Evolutionary conservation across 2,797 vertebrate species (phyloP).

Genomic region (Poecile montanus): DNA sequence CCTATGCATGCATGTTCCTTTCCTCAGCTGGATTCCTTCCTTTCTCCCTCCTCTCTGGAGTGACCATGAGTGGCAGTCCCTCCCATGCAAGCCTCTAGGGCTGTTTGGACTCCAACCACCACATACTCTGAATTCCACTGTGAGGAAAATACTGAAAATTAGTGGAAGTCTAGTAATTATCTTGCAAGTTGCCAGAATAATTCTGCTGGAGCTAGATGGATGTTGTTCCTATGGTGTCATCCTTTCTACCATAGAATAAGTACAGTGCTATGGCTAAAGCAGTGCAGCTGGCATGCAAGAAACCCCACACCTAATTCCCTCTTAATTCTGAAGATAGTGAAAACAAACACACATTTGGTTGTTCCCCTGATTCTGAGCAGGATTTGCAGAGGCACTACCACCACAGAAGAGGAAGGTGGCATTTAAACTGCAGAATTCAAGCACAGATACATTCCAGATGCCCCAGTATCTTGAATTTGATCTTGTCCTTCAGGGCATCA

Average conservation of each 20-base stretch:
- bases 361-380: not conserved
- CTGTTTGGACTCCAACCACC: conserved; percentile 10
- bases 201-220: not conserved
- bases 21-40: not conserved
- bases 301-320: not conserved
- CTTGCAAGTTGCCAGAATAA: conserved; percentile 3
- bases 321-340: not conserved
- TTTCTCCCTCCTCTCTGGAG: not conserved
- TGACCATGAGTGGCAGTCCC: not conserved
- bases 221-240: conserved; percentile 25
- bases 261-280: not conserved
- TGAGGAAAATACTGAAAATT: not conserved
- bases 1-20: not conserved
- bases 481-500: conserved; percentile 10
- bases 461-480: not conserved
- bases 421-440: not conserved
- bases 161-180: conserved; percentile 13
- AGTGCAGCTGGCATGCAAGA: not conserved
- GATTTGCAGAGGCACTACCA: not conserved
- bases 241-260: not conserved
- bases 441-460: not conserved
- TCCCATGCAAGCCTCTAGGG: not conserved
- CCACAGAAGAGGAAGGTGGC: not conserved
- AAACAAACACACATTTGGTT: not conserved
- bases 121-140: conserved; percentile 19